A percentile compares a stretch with the other conserved stretches of the same genome.
phyloP scores from a whole-genome alignment of 2,113 vertebrate genomes.

The Melanerpes formicivorus region DNA sequence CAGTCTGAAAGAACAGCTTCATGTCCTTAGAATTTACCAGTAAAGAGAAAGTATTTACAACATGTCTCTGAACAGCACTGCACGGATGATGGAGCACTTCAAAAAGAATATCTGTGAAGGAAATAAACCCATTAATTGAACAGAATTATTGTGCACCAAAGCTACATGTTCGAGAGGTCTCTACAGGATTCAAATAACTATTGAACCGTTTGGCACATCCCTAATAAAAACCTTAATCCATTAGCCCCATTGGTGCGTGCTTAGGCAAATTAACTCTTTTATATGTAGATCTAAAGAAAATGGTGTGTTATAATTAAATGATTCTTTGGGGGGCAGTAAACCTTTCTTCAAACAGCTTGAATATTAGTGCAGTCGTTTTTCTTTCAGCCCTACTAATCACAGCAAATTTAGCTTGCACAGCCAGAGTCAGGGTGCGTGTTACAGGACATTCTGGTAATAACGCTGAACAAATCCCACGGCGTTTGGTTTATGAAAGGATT shows the following conservation, averaged over 20 bases:
- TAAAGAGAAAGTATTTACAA: slow-evolving; percentile 21
- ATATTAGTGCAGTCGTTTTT: slow-evolving; percentile 55
- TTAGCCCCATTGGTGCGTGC: slow-evolving; percentile 57
- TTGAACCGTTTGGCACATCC: slow-evolving; percentile 63
- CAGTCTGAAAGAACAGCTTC: background rate
- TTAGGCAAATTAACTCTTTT: slow-evolving; percentile 74
- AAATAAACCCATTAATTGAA: slow-evolving; percentile 70
- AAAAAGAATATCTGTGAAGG: slow-evolving; percentile 52
- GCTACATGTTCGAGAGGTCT: slow-evolving; percentile 48
- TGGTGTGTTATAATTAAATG: slow-evolving; percentile 70
- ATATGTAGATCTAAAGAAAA: slow-evolving; percentile 72
- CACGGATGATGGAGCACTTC: slow-evolving; percentile 52
- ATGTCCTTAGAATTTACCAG: background rate
- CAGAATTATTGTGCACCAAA: slow-evolving; percentile 55
- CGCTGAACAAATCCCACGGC: background rate
- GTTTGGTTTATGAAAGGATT: background rate
- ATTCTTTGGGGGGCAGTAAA: slow-evolving; percentile 71
- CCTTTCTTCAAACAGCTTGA: slow-evolving; percentile 71
- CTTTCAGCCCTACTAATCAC: slow-evolving; percentile 70
- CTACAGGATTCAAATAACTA: slow-evolving; percentile 58
- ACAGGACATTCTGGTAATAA: slow-evolving; percentile 26
- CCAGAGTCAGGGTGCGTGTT: slow-evolving; percentile 31
- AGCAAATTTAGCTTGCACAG: slow-evolving; percentile 59
- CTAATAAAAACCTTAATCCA: slow-evolving; percentile 70
- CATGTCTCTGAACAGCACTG: slow-evolving; percentile 27